Evolutionary conservation across 2,888 invertebrate species (phyloP), one percentile per base, ranked within the genome.

Genomic region (Sinhomidia bicolor): DNA sequence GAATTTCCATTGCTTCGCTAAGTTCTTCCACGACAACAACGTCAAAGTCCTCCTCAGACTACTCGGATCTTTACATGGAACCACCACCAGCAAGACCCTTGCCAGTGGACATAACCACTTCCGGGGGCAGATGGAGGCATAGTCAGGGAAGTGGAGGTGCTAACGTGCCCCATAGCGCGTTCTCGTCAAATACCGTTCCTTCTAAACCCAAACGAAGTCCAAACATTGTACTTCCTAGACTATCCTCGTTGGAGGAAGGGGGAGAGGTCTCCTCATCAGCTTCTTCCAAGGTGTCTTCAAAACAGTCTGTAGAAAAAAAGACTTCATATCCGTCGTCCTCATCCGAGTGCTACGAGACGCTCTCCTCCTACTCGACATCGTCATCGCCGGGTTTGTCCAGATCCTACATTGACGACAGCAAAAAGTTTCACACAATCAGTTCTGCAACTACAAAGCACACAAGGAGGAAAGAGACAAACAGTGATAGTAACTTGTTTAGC

Each of bases 51-150:
- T 90, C 89, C 9, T 89, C 89, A 32, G 90, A 91, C 17, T 86
- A 89, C 47, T 90, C 80, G 1, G 90, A 90, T 14, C 85, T 85
- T 51, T 90, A 90, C 74, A 89, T 89, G 90, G 90, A 90, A n/a
- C 85, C 89, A 6, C 89, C 89, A 10, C 87, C 89, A 26, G 79
- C 89, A 23, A 57, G 87, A 83, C 85, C 78, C 1, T 10, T 89
- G 12, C 88, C 74, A n/a, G 41, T 62, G 12, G 85, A 85, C 47
- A 20, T 76, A 51, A 47, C 76, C 1, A 60, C 65, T 23, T 54
- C 47, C 26, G 51, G 17, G 12, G 60, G 79, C 0, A 83, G 41
- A n/a, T 84, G 89, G 89, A 57, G 83, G 32, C 41, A 51, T 36
- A 74, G 85, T 41, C 41, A 71, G 4, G 41, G 23, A 4, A 26